A percentile compares a stretch with the other conserved stretches of the same genome.
Conservation (phyloP, 2,888 invertebrate species). For the Papilio elwesi region DNA sequence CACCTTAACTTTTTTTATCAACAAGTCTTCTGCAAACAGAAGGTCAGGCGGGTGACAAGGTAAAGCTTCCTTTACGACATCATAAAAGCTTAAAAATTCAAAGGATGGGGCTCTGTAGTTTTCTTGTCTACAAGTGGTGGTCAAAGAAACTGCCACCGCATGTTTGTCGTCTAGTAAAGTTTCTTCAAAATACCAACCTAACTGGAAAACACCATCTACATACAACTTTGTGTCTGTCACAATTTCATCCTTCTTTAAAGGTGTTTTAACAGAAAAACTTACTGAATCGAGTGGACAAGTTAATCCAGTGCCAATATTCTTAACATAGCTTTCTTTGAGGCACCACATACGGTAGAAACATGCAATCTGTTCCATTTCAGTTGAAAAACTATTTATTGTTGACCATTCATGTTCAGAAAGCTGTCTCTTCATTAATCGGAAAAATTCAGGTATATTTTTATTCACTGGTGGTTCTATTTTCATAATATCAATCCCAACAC, state of each 20-base stretch:
- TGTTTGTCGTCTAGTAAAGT: conserved; percentile 89
- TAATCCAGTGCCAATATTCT: conserved; percentile 94
- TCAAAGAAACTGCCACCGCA: conserved; percentile 90
- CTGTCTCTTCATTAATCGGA: conserved; percentile 93
- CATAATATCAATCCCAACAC: conserved; percentile 95
- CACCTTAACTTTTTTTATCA: conserved; percentile 81
- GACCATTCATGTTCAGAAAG: conserved; percentile 93
- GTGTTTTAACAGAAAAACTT: conserved; percentile 88
- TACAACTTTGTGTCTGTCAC: conserved; percentile 87
- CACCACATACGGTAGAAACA: conserved; percentile 97
- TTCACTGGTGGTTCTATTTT: conserved; percentile 90
- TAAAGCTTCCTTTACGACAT: conserved; percentile 83
- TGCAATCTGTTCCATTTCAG: conserved; percentile 87
- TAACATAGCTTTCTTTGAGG: conserved; percentile 96
- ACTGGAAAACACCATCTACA: conserved; percentile 82
- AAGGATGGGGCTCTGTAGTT: conserved; percentile 55
- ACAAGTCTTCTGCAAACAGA: conserved; percentile 83
- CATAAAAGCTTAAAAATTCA: conserved; percentile 82
- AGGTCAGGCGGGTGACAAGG: conserved; percentile 75
- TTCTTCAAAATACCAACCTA: conserved; percentile 93
- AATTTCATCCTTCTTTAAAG: conserved; percentile 70
- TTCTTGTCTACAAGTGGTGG: conserved; percentile 54
- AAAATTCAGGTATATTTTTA: conserved; percentile 90
- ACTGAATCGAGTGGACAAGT: conserved; percentile 90
- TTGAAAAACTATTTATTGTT: conserved; percentile 84